Evolutionary conservation across 2,113 vertebrate genomes (phyloP).

Genomic region (Callopanchax toddi): DNA sequence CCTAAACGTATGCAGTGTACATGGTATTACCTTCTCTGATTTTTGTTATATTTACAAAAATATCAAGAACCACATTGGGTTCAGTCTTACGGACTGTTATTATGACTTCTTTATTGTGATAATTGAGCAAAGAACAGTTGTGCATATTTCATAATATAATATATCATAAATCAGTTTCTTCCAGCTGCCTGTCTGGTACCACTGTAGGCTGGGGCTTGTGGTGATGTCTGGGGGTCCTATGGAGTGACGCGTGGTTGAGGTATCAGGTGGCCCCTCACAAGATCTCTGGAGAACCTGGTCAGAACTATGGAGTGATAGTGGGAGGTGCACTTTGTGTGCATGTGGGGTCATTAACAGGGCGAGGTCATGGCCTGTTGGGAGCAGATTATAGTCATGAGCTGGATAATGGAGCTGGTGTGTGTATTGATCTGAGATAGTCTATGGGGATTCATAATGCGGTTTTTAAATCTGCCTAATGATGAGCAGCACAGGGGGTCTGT

Average conservation of each 20-base stretch:
- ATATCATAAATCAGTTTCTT: too few species aligned
- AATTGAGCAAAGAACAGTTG: too few species aligned
- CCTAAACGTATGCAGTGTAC: too few species aligned
- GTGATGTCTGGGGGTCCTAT: constrained; percentile 17
- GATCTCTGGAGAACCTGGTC: constrained; percentile 36
- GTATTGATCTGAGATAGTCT: constrained; percentile 66
- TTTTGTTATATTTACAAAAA: too few species aligned
- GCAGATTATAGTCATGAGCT: constrained; percentile 71
- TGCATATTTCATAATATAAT: too few species aligned
- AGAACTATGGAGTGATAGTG: constrained; percentile 38
- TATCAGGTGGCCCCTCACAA: constrained; percentile 26
- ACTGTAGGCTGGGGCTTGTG: constrained; percentile 1
- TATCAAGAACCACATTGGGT: too few species aligned
- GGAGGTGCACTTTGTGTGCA: constrained; percentile 42
- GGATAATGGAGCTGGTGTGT: constrained; percentile 68
- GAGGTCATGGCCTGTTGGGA: constrained; percentile 70
- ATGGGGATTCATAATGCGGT: constrained; percentile 64
- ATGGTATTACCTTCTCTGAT: too few species aligned
- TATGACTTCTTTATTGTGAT: too few species aligned
- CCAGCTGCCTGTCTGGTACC: neutral
- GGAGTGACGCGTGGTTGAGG: constrained; percentile 13
- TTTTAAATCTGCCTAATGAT: constrained; percentile 73
- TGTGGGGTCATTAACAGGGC: constrained; percentile 66
- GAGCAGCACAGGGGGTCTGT: constrained; percentile 37
- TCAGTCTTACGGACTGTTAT: too few species aligned